These are phyloP conservation scores for Ficedula albicollis DNA, from an alignment of 2,797 vertebrate genomes.

Conservation along the genomic window DNA sequence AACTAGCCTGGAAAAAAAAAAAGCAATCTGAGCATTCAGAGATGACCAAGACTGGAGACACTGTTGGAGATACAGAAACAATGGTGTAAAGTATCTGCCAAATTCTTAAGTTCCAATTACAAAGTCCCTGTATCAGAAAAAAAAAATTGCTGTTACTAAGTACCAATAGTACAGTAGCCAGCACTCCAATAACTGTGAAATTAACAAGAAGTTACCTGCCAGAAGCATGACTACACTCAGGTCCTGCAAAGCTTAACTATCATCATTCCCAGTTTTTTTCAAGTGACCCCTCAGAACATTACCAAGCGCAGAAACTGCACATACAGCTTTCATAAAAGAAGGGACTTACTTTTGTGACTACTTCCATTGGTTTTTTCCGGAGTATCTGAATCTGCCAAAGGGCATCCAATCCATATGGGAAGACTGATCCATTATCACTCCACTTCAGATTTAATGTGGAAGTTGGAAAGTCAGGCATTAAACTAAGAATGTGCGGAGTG, in stretches of 20 bases:
- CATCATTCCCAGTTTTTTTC: background rate
- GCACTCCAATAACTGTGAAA: background rate
- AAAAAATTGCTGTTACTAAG: background rate
- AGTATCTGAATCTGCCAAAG: constrained; percentile 77
- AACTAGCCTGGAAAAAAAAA: background rate
- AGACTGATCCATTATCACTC: constrained; percentile 63
- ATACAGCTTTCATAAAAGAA: background rate
- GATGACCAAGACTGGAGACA: background rate
- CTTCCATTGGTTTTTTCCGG: constrained; percentile 61
- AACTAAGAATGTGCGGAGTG: constrained; percentile 63
- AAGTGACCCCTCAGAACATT: background rate
- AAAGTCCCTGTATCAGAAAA: background rate
- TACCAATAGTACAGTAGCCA: background rate
- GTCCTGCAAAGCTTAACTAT: background rate
- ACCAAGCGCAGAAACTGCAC: background rate
- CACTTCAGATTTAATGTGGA: constrained; percentile 67
- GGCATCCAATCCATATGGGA: constrained; percentile 34
- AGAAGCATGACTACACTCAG: background rate
- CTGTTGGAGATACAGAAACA: background rate
- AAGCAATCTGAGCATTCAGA: background rate
- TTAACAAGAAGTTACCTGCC: background rate
- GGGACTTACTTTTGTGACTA: constrained; percentile 69
- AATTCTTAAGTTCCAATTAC: background rate
- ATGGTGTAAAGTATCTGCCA: background rate
- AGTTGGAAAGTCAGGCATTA: constrained; percentile 69